A percentile compares a stretch with the other conserved stretches of the same genome.
Evolutionary conservation across 2,888 invertebrate species (phyloP).

Genomic region (Pachliopta kotzebuea): DNA sequence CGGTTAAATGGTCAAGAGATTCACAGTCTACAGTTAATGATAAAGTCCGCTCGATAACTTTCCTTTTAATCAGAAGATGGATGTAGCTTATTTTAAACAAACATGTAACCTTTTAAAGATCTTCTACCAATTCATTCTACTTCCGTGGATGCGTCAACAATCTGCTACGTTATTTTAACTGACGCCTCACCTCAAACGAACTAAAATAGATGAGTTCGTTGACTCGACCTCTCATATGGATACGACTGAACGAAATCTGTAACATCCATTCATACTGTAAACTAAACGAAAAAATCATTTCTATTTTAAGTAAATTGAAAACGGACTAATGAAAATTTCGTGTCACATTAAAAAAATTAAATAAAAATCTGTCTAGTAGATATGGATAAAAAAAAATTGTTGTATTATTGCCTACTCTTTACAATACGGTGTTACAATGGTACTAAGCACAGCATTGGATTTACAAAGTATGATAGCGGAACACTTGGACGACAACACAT

Average conservation of each 20-base stretch:
- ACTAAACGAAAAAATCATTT: not conserved
- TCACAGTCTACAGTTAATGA: too few relatives aligned
- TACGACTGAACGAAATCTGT: constrained; percentile 6
- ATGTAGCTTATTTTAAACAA: constrained; percentile 2
- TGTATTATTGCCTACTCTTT: too few relatives aligned
- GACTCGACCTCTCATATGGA: constrained; percentile 35
- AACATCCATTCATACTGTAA: constrained; percentile 15
- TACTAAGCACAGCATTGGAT: too few relatives aligned
- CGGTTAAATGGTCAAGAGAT: too few relatives aligned
- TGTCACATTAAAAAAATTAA: too few relatives aligned
- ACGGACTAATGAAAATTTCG: not conserved
- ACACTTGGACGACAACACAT: too few relatives aligned
- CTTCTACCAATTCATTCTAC: constrained; percentile 3
- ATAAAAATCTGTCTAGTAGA: too few relatives aligned
- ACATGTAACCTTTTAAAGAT: constrained; percentile 4
- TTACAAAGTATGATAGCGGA: too few relatives aligned
- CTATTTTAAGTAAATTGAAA: not conserved
- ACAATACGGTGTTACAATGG: too few relatives aligned
- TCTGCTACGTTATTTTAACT: constrained; percentile 38
- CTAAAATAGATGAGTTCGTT: constrained; percentile 54
- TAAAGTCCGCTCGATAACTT: too few relatives aligned
- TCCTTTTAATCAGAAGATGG: not conserved
- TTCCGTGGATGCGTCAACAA: constrained; percentile 38
- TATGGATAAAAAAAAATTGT: too few relatives aligned
- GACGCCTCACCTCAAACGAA: constrained; percentile 49